Base-by-base conservation (phyloP, 2,888 invertebrate species). In the Callyntrura guangdongensis region DNA sequence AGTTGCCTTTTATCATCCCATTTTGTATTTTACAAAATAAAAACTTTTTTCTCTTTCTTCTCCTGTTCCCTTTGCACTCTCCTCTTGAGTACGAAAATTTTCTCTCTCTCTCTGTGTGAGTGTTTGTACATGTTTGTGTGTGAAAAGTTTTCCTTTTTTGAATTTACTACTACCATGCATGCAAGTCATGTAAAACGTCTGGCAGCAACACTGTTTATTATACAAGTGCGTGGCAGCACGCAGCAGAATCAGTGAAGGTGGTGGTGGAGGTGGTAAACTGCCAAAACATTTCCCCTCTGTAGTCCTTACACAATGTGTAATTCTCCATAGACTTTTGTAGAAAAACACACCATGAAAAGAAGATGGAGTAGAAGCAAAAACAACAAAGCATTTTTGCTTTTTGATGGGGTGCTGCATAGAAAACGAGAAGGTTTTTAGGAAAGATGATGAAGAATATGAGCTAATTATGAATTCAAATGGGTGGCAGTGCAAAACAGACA, bases 391-490 rank as follows among this genome's bases (percentile, higher is more conserved):
- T n/a, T 61, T 61, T 64, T 64, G 47, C 45, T 47, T n/a, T n/a
- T n/a, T n/a, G n/a, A n/a, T n/a, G n/a, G n/a, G n/a, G n/a, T n/a
- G n/a, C n/a, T n/a, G n/a, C n/a, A n/a, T n/a, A n/a, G n/a, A n/a
- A n/a, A n/a, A n/a, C n/a, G n/a, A n/a, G n/a, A n/a, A n/a, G n/a
- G n/a, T n/a, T n/a, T n/a, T n/a, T n/a, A n/a, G n/a, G n/a, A n/a
- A n/a, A n/a, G 45, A 17, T 9, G 67, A 5, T 47, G 47, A 47
- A n/a, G 11, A 74, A 64, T 64, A 64, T 49, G 53, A 47, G 72
- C 84, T 86, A 86, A 86, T 86, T 86, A 86, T 59, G 86, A 86
- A 86, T 86, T 74, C 74, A 81, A 61, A 61, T 53, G 77, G 77
- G 53, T 25, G 45, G 47, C 20, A 17, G n/a, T n/a, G n/a, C n/a